phyloP scores from a whole-genome alignment of 1,140 invertebrate genomes.

The Danaus plexippus region DNA sequence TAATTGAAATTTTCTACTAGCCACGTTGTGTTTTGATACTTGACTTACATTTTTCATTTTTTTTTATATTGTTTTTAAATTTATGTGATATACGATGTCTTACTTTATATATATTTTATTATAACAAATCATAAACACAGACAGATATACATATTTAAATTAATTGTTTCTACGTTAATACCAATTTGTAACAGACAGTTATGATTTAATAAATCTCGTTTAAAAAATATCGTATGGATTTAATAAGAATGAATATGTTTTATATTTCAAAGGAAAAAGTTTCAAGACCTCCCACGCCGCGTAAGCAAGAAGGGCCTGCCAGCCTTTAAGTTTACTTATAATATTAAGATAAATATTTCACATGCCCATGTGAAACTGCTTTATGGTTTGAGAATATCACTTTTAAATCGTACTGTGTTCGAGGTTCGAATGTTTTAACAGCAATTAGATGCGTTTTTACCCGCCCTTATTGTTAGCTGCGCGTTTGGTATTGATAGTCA shows the following conservation, averaged over 20 bases:
- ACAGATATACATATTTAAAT: too few relatives aligned
- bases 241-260: constrained; percentile 1
- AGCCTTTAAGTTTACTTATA: constrained; percentile 67
- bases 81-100: too few relatives aligned
- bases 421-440: constrained; percentile 62
- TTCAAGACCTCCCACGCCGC: constrained; percentile 37
- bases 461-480: constrained; percentile 47
- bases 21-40: constrained; percentile 39
- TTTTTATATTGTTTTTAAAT: too few relatives aligned
- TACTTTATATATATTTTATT: too few relatives aligned
- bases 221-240: too few relatives aligned
- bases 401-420: constrained; percentile 65
- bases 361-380: constrained; percentile 66
- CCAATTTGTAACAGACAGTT: too few relatives aligned
- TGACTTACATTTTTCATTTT: constrained; percentile 4
- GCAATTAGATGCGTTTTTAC: constrained; percentile 65
- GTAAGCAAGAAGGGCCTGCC: constrained; percentile 30
- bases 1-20: constrained; percentile 55
- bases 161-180: too few relatives aligned
- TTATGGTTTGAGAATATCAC: constrained; percentile 69
- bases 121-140: too few relatives aligned
- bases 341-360: constrained; percentile 71
- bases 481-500: constrained; percentile 45
- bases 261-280: constrained; percentile 21
- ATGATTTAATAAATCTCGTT: too few relatives aligned